Percentiles rank a stretch among this genome's conserved stretches.
Evolutionary conservation across 2,113 vertebrate species (phyloP).

Genomic region (Ptilorrhoa leucosticta): DNA sequence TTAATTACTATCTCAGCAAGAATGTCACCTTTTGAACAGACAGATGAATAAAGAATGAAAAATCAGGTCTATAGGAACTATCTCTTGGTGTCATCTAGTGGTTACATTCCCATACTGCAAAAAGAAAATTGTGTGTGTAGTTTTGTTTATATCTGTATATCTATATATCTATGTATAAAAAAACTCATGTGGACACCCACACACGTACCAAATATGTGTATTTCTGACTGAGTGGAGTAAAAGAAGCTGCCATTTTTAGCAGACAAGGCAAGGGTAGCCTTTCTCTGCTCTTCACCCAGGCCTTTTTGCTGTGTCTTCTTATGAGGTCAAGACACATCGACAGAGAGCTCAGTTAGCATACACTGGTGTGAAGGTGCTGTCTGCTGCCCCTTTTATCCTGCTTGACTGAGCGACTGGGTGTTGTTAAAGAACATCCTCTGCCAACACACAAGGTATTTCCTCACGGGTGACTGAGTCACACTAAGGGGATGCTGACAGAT

Average conservation of each 20-base stretch:
- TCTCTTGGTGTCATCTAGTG: conserved; percentile 99
- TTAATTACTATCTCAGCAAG: conserved; percentile 71
- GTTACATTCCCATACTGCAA: conserved; percentile 85
- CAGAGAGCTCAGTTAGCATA: conserved; percentile 62
- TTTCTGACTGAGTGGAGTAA: conserved; percentile 60
- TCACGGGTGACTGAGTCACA: conserved; percentile 67
- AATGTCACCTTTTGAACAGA: conserved; percentile 60
- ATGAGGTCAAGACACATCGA: conserved; percentile 70
- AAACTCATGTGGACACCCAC: background rate
- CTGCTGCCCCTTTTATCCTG: conserved; percentile 68
- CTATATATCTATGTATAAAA: background rate
- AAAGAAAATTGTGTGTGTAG: conserved; percentile 20
- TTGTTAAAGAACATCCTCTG: conserved; percentile 72
- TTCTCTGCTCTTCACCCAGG: conserved; percentile 49
- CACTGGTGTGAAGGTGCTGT: conserved; percentile 71
- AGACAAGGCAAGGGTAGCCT: conserved; percentile 50
- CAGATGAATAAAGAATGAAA: conserved; percentile 65
- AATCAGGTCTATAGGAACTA: conserved; percentile 77
- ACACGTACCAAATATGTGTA: background rate
- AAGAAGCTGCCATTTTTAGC: conserved; percentile 67
- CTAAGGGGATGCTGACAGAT: conserved; percentile 74
- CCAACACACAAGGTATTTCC: conserved; percentile 68
- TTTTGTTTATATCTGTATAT: background rate
- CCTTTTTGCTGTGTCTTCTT: conserved; percentile 62
- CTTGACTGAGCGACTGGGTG: conserved; percentile 70